These are phyloP conservation scores for Tanypteryx hageni DNA, from an alignment of 2,888 invertebrate genomes.

Conservation along the genomic window DNA sequence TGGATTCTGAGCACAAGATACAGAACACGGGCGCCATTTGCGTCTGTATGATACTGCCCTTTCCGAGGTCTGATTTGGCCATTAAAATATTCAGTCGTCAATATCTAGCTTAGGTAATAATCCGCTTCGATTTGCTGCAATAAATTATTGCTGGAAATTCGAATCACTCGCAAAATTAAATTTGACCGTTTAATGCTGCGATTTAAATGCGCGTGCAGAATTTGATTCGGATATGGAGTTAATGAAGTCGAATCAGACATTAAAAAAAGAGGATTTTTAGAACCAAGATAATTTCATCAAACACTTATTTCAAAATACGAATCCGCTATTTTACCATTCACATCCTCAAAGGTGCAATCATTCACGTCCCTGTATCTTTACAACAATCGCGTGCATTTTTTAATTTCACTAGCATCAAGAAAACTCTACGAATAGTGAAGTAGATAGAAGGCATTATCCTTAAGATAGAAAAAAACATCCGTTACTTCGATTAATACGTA, in stretches of 20 bases:
- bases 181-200: conserved; percentile 62
- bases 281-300: conserved; percentile 30
- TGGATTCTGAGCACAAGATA: conserved; percentile 51
- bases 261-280: conserved; percentile 38
- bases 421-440: too few species aligned
- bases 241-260: conserved; percentile 56
- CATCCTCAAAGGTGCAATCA: not conserved
- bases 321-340: not conserved
- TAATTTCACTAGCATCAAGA: too few species aligned
- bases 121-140: conserved; percentile 48
- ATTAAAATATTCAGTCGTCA: conserved; percentile 43
- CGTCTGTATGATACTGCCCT: conserved; percentile 20
- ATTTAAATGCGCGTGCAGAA: conserved; percentile 58
- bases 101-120: conserved; percentile 50
- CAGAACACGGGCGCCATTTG: not conserved
- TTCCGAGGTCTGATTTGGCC: conserved; percentile 38
- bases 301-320: conserved; percentile 48
- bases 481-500: too few species aligned
- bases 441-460: too few species aligned
- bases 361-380: too few species aligned
- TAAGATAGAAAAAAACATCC: too few species aligned
- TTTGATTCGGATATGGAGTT: conserved; percentile 57
- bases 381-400: too few species aligned
- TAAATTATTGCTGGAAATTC: conserved; percentile 54
- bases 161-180: conserved; percentile 51